Conservation (phyloP, 2,113 vertebrate species). For the Oophaga pumilio region DNA sequence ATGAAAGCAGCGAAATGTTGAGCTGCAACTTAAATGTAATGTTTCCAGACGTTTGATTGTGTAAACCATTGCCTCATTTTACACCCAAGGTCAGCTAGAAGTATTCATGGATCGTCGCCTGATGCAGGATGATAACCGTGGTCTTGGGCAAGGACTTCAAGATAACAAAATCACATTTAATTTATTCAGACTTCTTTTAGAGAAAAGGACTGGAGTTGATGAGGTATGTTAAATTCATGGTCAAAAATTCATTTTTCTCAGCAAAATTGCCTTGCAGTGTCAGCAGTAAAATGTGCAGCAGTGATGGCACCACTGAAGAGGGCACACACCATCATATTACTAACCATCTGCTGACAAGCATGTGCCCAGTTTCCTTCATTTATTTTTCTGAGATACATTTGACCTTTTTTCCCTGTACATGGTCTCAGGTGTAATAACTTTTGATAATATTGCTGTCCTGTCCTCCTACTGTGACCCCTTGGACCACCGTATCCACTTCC, state of each 20-base stretch:
- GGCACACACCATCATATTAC: not conserved
- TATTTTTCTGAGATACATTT: not conserved
- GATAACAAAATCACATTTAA: constrained; percentile 91
- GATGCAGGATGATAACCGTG: constrained; percentile 94
- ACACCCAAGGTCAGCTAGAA: constrained; percentile 84
- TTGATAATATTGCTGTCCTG: not conserved
- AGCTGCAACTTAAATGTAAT: constrained; percentile 34
- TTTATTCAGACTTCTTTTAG: constrained; percentile 83
- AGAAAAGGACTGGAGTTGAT: constrained; percentile 72
- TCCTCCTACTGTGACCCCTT: not conserved
- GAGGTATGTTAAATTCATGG: constrained; percentile 65
- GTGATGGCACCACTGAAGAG: not conserved
- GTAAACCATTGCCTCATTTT: constrained; percentile 55
- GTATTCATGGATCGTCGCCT: constrained; percentile 90
- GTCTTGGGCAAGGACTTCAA: constrained; percentile 90
- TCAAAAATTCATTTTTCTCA: not conserved
- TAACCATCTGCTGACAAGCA: constrained; percentile 6
- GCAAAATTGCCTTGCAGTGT: not conserved
- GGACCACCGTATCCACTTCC: not conserved
- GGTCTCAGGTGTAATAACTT: not conserved
- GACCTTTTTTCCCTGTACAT: not conserved
- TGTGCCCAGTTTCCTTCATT: not conserved
- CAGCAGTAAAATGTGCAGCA: not conserved
- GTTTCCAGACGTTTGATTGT: constrained; percentile 40
- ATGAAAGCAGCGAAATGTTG: constrained; percentile 24